Percentiles rank a stretch among this genome's conserved stretches.
phyloP scores from a whole-genome alignment of 2,888 invertebrate genomes.

The Tholera decimalis region DNA sequence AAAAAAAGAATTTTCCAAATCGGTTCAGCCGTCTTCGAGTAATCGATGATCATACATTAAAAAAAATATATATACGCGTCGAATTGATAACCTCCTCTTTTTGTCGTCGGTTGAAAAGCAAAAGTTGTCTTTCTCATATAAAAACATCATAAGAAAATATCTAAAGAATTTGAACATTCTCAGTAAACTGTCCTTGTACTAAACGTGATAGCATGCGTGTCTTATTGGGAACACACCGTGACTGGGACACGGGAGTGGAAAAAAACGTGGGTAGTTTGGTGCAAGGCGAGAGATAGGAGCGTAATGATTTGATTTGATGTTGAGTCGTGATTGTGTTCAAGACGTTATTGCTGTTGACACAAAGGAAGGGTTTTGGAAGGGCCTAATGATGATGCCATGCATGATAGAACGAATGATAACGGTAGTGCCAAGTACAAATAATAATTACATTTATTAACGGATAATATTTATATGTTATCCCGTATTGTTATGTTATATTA shows the following conservation, averaged over 20 bases:
- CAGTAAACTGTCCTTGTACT: conserved; percentile 47
- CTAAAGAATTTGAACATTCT: conserved; percentile 53
- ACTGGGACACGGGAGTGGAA: conserved; percentile 59
- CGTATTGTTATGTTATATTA: too few species aligned
- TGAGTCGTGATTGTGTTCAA: conserved; percentile 13
- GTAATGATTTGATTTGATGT: conserved; percentile 3
- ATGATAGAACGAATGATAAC: not conserved
- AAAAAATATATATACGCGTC: too few species aligned
- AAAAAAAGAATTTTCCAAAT: too few species aligned
- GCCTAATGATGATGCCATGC: not conserved
- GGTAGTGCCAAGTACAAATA: not conserved
- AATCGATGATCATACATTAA: too few species aligned
- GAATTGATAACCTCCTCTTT: too few species aligned
- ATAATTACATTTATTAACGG: too few species aligned
- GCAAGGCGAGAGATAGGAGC: conserved; percentile 33
- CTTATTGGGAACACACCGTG: conserved; percentile 63
- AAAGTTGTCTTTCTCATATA: not conserved
- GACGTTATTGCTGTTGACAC: conserved; percentile 5
- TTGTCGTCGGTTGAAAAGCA: too few species aligned
- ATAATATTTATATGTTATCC: too few species aligned
- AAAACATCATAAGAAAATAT: conserved; percentile 11
- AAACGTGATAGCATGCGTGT: conserved; percentile 64
- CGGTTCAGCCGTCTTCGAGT: too few species aligned
- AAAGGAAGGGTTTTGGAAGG: not conserved
- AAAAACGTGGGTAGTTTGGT: conserved; percentile 50